These are phyloP conservation scores for Aphyosemion australe DNA, from an alignment of 2,113 vertebrate genomes.

Conservation along the genomic window DNA sequence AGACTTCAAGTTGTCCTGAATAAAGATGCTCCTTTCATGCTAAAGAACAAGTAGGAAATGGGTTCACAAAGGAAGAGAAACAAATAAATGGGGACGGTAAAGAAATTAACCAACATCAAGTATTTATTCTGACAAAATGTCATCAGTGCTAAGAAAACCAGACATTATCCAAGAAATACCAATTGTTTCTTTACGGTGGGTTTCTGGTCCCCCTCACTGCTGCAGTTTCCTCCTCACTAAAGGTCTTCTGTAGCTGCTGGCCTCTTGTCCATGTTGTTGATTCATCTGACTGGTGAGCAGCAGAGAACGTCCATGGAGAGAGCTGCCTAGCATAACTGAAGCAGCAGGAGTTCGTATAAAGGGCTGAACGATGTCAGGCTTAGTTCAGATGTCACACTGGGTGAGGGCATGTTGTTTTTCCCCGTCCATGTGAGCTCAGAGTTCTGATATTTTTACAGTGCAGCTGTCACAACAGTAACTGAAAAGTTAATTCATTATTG, in stretches of 20 bases:
- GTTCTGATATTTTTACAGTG: constrained; percentile 57
- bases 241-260: constrained; percentile 12
- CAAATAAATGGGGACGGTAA: neutral
- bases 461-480: constrained; percentile 13
- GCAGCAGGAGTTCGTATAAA: constrained; percentile 20
- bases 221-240: neutral
- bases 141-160: neutral
- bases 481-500: constrained; percentile 22
- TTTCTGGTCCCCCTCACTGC: neutral
- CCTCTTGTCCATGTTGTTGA: neutral
- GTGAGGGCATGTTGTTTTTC: constrained; percentile 9
- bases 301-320: constrained; percentile 11
- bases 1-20: too few relatives aligned
- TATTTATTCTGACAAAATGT: constrained; percentile 18
- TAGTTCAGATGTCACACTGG: constrained; percentile 39
- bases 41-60: neutral
- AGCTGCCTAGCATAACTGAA: constrained; percentile 37
- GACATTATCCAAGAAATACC: too few relatives aligned
- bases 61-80: rapidly evolving
- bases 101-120: neutral
- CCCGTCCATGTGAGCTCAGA: neutral
- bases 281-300: too few relatives aligned
- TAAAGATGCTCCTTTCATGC: neutral
- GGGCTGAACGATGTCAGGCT: constrained; percentile 35
- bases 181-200: too few relatives aligned